These are phyloP conservation scores for Heliocidaris erythrogramma DNA, from an alignment of 35 echinoderm and acorn worm genomes.

Conservation along the genomic window DNA sequence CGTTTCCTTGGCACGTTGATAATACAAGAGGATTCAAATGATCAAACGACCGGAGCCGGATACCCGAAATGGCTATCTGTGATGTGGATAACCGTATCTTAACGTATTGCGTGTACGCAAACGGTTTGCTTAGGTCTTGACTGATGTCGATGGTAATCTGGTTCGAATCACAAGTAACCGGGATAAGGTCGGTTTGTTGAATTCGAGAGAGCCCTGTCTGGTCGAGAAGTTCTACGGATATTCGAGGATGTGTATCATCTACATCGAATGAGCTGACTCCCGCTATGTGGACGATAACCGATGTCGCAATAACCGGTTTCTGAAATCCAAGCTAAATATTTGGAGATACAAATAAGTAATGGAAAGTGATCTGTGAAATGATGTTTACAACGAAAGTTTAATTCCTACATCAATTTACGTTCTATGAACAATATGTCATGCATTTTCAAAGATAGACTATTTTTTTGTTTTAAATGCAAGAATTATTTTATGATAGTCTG, in stretches of 20 bases:
- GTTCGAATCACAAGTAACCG: constrained; percentile 66
- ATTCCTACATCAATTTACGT: no score
- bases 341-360: neutral
- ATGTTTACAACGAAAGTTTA: no score
- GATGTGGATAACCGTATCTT: constrained; percentile 56
- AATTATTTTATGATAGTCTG: no score
- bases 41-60: constrained; percentile 67
- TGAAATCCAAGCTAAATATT: constrained; percentile 71
- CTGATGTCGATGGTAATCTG: constrained; percentile 73
- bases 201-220: constrained; percentile 52
- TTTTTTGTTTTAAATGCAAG: no score
- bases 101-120: constrained; percentile 72
- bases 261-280: constrained; percentile 40
- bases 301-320: constrained; percentile 81
- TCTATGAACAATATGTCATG: no score
- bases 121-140: constrained; percentile 79
- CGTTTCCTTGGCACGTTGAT: constrained; percentile 41
- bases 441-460: no score
- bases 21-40: constrained; percentile 67
- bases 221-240: constrained; percentile 66
- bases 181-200: neutral
- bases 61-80: constrained; percentile 66
- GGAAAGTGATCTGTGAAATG: no score
- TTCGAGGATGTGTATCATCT: constrained; percentile 1
- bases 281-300: constrained; percentile 77